Evolutionary conservation across 2,888 invertebrate genomes (phyloP).

Genomic region (Venusia cambrica): DNA sequence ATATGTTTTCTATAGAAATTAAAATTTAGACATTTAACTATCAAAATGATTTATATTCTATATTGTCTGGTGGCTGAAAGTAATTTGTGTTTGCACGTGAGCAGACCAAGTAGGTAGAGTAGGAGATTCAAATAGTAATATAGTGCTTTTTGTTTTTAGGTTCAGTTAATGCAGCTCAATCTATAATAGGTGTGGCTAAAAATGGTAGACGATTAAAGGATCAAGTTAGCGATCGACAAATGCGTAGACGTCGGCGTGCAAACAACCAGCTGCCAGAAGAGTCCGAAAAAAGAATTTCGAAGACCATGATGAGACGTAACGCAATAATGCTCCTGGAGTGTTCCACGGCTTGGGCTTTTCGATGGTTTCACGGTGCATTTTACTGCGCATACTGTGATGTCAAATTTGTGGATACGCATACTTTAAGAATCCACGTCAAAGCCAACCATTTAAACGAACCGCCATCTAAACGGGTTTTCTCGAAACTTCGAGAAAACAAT

Average conservation of each 20-base stretch:
- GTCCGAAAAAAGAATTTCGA: constrained; percentile 63
- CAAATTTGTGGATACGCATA: constrained; percentile 54
- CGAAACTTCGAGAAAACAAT: constrained; percentile 68
- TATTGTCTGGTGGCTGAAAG: too few species aligned
- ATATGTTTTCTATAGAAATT: constrained; percentile 34
- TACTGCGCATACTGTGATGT: constrained; percentile 67
- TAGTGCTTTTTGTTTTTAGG: constrained; percentile 61
- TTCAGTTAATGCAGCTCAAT: constrained; percentile 49
- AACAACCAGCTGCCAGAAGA: constrained; percentile 69
- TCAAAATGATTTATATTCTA: too few species aligned
- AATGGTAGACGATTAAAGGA: constrained; percentile 66
- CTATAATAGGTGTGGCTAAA: constrained; percentile 41
- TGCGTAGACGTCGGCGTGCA: constrained; percentile 66
- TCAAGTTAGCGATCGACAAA: constrained; percentile 64
- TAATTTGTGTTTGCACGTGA: too few species aligned
- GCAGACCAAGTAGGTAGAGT: too few species aligned
- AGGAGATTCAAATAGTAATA: constrained; percentile 4
- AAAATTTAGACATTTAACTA: too few species aligned
- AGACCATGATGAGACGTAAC: constrained; percentile 71
- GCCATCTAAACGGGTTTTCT: constrained; percentile 57
- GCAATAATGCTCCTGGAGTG: constrained; percentile 60
- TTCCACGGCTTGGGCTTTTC: constrained; percentile 71
- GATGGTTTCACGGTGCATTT: constrained; percentile 66
- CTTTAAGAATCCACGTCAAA: constrained; percentile 52
- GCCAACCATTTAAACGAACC: constrained; percentile 45